A percentile compares a stretch with the other conserved stretches of the same genome.
phyloP scores from a whole-genome alignment of 2,888 invertebrate genomes.

The Dynastes grantii region DNA sequence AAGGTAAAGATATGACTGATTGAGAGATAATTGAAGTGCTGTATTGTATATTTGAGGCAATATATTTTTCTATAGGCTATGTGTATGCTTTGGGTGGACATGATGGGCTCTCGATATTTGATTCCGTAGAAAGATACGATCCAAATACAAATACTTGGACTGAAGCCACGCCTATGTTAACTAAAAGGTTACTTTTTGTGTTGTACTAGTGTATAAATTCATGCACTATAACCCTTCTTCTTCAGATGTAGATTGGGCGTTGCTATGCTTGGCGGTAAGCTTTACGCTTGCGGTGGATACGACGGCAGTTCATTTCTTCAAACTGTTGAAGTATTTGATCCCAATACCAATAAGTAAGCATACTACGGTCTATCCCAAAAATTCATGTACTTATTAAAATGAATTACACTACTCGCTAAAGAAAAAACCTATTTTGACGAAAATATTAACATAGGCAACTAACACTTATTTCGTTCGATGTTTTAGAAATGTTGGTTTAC shows the following conservation, averaged over 20 bases:
- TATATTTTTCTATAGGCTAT: slow-evolving; percentile 72
- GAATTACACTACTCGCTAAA: too few species aligned
- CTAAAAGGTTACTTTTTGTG: slow-evolving; percentile 72
- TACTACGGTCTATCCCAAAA: background rate
- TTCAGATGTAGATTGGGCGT: slow-evolving; percentile 86
- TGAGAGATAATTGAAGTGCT: background rate
- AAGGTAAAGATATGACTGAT: slow-evolving; percentile 60
- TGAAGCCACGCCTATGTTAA: slow-evolving; percentile 84
- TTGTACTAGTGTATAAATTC: background rate
- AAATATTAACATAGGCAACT: too few species aligned
- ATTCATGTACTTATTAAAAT: too few species aligned
- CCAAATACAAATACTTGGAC: slow-evolving; percentile 82
- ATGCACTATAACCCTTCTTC: slow-evolving; percentile 39
- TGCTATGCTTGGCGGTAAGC: slow-evolving; percentile 84
- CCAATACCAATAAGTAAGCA: slow-evolving; percentile 77
- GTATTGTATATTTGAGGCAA: too few species aligned
- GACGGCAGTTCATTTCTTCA: slow-evolving; percentile 88
- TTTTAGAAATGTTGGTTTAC: too few species aligned
- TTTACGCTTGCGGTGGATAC: slow-evolving; percentile 90
- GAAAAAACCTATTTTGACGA: too few species aligned
- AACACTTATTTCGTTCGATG: too few species aligned
- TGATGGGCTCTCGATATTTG: slow-evolving; percentile 90
- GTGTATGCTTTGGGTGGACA: slow-evolving; percentile 91
- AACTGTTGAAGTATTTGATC: slow-evolving; percentile 87
- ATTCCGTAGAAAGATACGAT: slow-evolving; percentile 88